Evolutionary conservation across 2,888 invertebrate species (phyloP), one percentile per base, ranked within the genome.

Genomic region (Ypsolopha scabrella): DNA sequence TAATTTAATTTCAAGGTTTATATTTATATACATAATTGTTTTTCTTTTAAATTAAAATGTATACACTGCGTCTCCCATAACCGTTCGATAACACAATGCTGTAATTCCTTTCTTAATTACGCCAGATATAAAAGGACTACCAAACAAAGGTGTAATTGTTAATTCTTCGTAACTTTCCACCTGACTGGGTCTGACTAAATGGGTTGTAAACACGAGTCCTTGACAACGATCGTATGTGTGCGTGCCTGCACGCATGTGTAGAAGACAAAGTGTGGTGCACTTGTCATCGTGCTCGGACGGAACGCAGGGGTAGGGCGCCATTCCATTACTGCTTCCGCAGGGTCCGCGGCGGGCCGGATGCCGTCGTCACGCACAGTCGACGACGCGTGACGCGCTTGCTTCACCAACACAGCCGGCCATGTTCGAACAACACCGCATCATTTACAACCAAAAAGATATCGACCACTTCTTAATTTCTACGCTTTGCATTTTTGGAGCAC

Each of bases 331-430:
- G 72, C 65, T 77, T 75, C 80, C 72, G 78, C 47, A 73, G 78
- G 80, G 77, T 67, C 60, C 63, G 53, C 39, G 13, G 33, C 43
- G 24, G 60, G 63, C 72, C 79, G 82, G 82, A 83, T 75, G 78
- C 70, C 54, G 60, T 60, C 70, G 81, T 79, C 80, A 83, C 75
- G 85, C 80, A 61, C 67, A 73, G 75, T 62, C 67, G 72, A 59
- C 68, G 67, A 65, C 64, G 74, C 81, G 71, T 78, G 78, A 77
- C 81, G 77, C 55, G 67, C 71, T 79, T 79, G 75, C 79, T 67
- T 72, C 80, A 80, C 72, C 60, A 24, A 56, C 58, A 56, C 55
- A 61, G 55, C 57, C 62, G 68, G 56, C 52, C 54, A 50, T 54
- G 62, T 58, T 60, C 54, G 56, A 58, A 54, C 60, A 41, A 35